Base-by-base conservation (phyloP, 2,797 vertebrate genomes). In the Macroramphosus scolopax region DNA sequence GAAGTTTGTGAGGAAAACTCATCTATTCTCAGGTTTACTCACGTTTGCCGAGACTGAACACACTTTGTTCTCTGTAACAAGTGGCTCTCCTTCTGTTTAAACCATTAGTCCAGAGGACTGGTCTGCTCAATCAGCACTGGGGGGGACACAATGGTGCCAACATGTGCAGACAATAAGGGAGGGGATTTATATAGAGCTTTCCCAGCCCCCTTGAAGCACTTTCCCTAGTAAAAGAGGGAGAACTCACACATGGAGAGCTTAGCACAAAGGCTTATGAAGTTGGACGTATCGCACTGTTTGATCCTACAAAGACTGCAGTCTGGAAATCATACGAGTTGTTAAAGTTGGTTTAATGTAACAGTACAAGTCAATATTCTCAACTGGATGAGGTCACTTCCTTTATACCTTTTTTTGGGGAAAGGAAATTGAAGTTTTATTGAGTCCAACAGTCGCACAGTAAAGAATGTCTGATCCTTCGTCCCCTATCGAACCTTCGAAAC, bases 121-220 rank as follows among this genome's bases (percentile, higher is more conserved):
- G 47, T 40, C 35, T 38, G 55, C 50, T 63, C 66, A 73, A 76
- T 77, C 6, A 8, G 34, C 34, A 2, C 8, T 10, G 25, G 33
- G 26, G n/a, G n/a, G n/a, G n/a, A 55, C 31, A 61, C 61, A 64
- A 60, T 56, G 46, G 53, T 65, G 74, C 56, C 50, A 40, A 75
- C 86, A 85, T 46, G 68, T 81, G 81, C 49, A 50, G 68, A 80
- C 78, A 75, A 80, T 83, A 85, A 83, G 59, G 51, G 73, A 70
- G 47, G 58, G 54, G 49, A 68, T 76, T 79, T 79, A 72, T 81
- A 62, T 35, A 34, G 56, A 57, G 3, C 40, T 51, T 80, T 83
- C 70, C 70, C 66, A 45, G 60, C 47, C 42, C 42, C 44, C 72
- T 77, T 71, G 51, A 73, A 76, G 52, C 54, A 54, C 57, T 77